A percentile compares a stretch with the other conserved stretches of the same genome.
These are phyloP conservation scores for Silurus meridionalis DNA, from an alignment of 2,113 vertebrate species.

Conservation along the genomic window DNA sequence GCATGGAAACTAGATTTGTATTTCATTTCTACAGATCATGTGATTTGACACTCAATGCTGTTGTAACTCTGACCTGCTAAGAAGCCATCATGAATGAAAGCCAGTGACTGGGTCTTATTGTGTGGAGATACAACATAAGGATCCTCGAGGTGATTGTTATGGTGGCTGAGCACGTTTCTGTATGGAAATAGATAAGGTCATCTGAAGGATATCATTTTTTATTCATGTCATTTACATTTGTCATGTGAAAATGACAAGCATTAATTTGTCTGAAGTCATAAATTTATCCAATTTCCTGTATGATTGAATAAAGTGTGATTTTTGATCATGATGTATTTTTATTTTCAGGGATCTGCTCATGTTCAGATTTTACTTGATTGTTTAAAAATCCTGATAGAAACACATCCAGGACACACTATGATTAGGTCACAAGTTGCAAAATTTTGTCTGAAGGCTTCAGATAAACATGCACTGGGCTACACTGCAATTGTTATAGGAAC, in stretches of 20 bases:
- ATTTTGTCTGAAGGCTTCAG: too few relatives aligned
- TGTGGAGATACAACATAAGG: background rate
- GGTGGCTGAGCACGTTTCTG: slow-evolving; percentile 52
- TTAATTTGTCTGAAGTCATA: background rate
- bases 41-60: background rate
- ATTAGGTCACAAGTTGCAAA: background rate
- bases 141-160: slow-evolving; percentile 27
- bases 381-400: background rate
- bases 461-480: too few relatives aligned
- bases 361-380: background rate
- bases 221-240: slow-evolving; percentile 23
- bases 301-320: slow-evolving; percentile 5
- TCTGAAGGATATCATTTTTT: slow-evolving; percentile 29
- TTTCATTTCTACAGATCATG: background rate
- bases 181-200: background rate
- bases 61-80: slow-evolving; percentile 25
- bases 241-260: background rate
- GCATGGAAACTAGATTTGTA: slow-evolving; percentile 1
- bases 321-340: background rate
- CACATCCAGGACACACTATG: background rate
- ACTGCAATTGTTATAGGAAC: background rate
- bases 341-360: background rate
- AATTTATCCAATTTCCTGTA: background rate
- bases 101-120: slow-evolving; percentile 46
- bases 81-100: slow-evolving; percentile 43